Conservation (phyloP, 2,888 invertebrate species). For the Hyppa rectilinea region DNA sequence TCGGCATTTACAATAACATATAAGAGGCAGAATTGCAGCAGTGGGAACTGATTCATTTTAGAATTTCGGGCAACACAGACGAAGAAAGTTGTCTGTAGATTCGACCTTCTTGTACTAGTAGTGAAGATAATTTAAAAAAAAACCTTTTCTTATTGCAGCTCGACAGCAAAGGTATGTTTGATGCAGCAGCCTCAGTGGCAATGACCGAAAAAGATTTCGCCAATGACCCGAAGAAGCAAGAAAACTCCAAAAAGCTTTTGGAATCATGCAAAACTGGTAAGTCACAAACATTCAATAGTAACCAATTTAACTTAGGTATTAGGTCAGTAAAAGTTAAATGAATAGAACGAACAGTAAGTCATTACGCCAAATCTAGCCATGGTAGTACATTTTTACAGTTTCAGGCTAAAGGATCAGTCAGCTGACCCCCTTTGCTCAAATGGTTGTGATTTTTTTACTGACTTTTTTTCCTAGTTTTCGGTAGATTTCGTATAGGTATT, state of each 20-base stretch:
- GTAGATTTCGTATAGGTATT: too few species aligned
- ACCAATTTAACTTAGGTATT: background rate
- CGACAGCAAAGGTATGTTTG: conserved; percentile 82
- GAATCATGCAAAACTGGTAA: conserved; percentile 82
- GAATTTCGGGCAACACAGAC: background rate
- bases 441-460: too few species aligned
- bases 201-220: conserved; percentile 77
- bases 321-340: background rate
- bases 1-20: too few species aligned
- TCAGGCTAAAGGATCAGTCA: too few species aligned
- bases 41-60: background rate
- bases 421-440: too few species aligned
- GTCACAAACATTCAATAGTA: background rate
- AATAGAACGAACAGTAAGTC: background rate
- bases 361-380: too few species aligned
- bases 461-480: too few species aligned
- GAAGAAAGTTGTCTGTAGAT: background rate
- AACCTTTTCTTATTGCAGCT: conserved; percentile 73
- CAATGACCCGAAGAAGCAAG: conserved; percentile 75
- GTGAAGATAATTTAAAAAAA: background rate
- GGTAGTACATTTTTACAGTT: background rate
- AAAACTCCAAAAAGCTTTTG: conserved; percentile 80
- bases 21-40: background rate
- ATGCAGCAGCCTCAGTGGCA: conserved; percentile 74
- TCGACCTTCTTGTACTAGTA: too few species aligned